A percentile compares a stretch with the other conserved stretches of the same genome.
phyloP scores from a whole-genome alignment of 2,797 vertebrate species.

The Acipenser ruthenus region DNA sequence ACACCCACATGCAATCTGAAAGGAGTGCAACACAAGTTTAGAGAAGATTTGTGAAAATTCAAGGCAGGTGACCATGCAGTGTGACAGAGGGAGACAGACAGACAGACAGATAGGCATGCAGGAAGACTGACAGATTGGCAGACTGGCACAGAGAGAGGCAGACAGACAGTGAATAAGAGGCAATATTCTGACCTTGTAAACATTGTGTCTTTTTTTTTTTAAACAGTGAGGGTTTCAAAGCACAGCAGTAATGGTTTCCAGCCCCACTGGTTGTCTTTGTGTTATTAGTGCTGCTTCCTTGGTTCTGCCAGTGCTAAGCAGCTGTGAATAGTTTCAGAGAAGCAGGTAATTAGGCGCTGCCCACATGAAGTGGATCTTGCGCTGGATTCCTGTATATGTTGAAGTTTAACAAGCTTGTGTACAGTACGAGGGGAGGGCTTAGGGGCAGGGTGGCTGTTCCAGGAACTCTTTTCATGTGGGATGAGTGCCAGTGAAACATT shows the following conservation, averaged over 20 bases:
- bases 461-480: slow-evolving; percentile 8
- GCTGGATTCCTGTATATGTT: neutral
- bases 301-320: neutral
- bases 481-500: neutral
- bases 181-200: no score
- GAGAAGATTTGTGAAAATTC: no score
- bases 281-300: neutral
- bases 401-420: slow-evolving; percentile 1
- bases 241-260: no score
- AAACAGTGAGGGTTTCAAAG: no score
- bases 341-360: neutral
- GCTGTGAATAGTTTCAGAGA: neutral
- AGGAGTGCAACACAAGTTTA: no score
- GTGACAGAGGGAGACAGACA: neutral
- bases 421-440: neutral
- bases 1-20: no score
- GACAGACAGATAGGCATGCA: neutral
- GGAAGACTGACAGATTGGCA: neutral
- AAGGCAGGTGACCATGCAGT: no score
- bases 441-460: neutral
- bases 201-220: no score
- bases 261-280: no score
- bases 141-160: neutral
- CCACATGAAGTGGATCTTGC: neutral
- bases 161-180: no score